A percentile compares a stretch with the other conserved stretches of the same genome.
These are phyloP conservation scores for Rhynchophorus ferrugineus DNA, from an alignment of 1,140 invertebrate genomes.

Conservation along the genomic window DNA sequence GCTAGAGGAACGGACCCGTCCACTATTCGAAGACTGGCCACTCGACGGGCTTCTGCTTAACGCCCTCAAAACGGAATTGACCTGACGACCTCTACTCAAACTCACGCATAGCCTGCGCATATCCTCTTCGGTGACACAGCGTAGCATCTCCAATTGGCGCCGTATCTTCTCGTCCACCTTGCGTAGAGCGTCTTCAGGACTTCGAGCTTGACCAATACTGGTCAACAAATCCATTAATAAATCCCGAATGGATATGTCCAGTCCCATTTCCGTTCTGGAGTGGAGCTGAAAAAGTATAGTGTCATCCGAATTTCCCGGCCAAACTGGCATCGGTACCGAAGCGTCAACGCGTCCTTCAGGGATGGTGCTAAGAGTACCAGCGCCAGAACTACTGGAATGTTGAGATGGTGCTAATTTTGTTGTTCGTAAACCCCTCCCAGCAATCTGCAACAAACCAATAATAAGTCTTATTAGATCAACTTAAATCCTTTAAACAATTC, in stretches of 20 bases:
- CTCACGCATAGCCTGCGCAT: conserved; percentile 37
- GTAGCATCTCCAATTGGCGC: conserved; percentile 34
- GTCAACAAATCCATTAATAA: not conserved
- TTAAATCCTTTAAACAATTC: not conserved
- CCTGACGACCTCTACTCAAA: conserved; percentile 33
- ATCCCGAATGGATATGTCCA: conserved; percentile 12
- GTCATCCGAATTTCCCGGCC: conserved; percentile 23
- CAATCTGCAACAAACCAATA: conserved; percentile 3
- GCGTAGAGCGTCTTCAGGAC: conserved; percentile 42
- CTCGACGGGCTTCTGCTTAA: conserved; percentile 33
- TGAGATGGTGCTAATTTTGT: conserved; percentile 27
- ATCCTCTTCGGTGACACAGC: conserved; percentile 40
- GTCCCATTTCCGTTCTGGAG: not conserved
- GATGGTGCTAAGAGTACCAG: conserved; percentile 37
- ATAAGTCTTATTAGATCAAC: not conserved
- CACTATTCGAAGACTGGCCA: conserved; percentile 27
- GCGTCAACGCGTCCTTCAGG: conserved; percentile 38
- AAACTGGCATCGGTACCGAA: conserved; percentile 37
- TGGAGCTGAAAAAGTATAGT: too few relatives aligned
- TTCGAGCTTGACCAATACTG: conserved; percentile 30
- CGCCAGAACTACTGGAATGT: conserved; percentile 23
- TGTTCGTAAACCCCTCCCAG: conserved; percentile 13
- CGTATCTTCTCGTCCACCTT: conserved; percentile 42
- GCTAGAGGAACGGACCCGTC: conserved; percentile 26
- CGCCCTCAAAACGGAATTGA: conserved; percentile 36